phyloP scores from a whole-genome alignment of 64 coral and sea anemone species.

The Hydrozoanthus tunicans region DNA sequence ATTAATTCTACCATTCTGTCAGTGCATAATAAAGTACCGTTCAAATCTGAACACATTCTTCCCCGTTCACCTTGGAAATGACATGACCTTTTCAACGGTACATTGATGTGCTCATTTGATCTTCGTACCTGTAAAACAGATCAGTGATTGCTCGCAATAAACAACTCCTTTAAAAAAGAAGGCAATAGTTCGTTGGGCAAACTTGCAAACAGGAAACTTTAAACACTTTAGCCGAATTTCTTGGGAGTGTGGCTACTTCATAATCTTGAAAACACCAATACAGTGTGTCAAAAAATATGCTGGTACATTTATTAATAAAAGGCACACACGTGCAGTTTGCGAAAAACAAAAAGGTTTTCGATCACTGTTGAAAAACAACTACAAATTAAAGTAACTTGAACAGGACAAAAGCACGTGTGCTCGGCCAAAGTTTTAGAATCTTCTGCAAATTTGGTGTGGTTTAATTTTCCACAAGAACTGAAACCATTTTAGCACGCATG shows the following conservation, averaged over 20 bases:
- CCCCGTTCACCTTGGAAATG: slow-evolving; percentile 35
- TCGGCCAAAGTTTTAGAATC: slow-evolving; percentile 1
- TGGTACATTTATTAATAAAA: slow-evolving; percentile 35
- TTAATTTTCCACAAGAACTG: no score
- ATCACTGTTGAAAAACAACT: slow-evolving; percentile 20
- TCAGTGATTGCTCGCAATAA: slow-evolving; percentile 21
- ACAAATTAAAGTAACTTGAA: neutral
- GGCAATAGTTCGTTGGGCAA: neutral
- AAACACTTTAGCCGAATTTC: neutral
- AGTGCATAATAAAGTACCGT: neutral
- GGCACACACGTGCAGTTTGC: slow-evolving; percentile 13
- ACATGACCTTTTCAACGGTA: slow-evolving; percentile 32
- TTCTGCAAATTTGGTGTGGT: slow-evolving; percentile 20
- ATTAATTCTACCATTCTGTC: no score
- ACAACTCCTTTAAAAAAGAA: slow-evolving; percentile 5
- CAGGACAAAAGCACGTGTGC: slow-evolving; percentile 12
- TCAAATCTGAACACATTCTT: slow-evolving; percentile 43
- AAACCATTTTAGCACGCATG: neutral
- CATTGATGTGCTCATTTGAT: slow-evolving; percentile 48
- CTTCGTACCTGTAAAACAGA: slow-evolving; percentile 37
- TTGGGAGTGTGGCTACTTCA: neutral
- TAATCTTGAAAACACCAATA: neutral
- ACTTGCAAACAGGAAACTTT: neutral
- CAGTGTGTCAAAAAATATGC: neutral
- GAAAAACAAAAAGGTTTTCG: slow-evolving; percentile 8